A percentile compares a stretch with the other conserved stretches of the same genome.
phyloP scores from a whole-genome alignment of 1,140 invertebrate species.

The Leptoteleia sp. region DNA sequence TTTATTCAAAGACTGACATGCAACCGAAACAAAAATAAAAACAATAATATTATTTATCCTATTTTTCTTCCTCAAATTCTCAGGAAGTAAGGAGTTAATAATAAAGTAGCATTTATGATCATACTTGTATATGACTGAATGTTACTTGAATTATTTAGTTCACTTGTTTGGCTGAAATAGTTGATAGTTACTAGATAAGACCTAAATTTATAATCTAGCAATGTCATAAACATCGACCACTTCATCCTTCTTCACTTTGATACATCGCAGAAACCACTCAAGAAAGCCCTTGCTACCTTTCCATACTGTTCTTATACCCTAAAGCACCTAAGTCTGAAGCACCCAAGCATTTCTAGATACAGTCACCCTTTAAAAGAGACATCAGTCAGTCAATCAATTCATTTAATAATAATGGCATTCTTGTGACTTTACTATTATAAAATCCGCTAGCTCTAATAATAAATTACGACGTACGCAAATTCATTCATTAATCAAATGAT shows the following conservation, averaged over 20 bases:
- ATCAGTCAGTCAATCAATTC: conserved; percentile 19
- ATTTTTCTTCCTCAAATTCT: too few relatives aligned
- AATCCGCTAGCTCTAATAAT: too few relatives aligned
- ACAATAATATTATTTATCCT: too few relatives aligned
- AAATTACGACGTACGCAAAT: too few relatives aligned
- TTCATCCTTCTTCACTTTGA: conserved; percentile 20
- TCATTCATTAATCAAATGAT: too few relatives aligned
- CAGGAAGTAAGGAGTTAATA: too few relatives aligned
- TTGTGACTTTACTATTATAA: too few relatives aligned
- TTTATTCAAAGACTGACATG: too few relatives aligned
- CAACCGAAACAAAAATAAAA: too few relatives aligned
- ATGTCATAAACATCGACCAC: conserved; percentile 27
- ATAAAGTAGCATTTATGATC: too few relatives aligned
- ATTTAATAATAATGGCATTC: not conserved
- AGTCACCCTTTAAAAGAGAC: conserved; percentile 11
- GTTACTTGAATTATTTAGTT: not conserved
- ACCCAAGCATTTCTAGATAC: conserved; percentile 21
- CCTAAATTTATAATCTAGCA: conserved; percentile 26
- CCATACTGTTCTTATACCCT: conserved; percentile 16
- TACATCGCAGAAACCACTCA: conserved; percentile 6
- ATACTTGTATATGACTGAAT: not conserved
- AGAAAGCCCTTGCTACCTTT: conserved; percentile 23
- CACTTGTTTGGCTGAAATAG: conserved; percentile 17
- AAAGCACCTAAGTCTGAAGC: conserved; percentile 15
- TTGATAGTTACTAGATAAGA: conserved; percentile 16